These are phyloP conservation scores for Apamea crenata DNA, from an alignment of 2,888 invertebrate genomes.

Conservation along the genomic window DNA sequence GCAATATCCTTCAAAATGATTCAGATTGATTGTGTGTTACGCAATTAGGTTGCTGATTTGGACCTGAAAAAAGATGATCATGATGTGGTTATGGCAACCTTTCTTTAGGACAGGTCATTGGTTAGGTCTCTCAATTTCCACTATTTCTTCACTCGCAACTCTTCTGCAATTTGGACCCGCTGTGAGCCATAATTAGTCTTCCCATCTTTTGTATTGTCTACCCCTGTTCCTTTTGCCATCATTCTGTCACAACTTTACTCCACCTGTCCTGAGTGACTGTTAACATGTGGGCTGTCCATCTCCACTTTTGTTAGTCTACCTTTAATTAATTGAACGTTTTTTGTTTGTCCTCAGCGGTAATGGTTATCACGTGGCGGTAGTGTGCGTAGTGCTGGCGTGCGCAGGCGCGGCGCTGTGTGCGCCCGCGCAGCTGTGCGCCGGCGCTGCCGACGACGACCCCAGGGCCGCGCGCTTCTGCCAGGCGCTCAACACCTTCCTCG, in stretches of 20 bases:
- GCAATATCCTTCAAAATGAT: too few species aligned
- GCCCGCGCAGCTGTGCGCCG: slow-evolving; percentile 90
- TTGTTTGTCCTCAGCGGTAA: slow-evolving; percentile 74
- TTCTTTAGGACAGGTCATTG: background rate
- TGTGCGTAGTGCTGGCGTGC: slow-evolving; percentile 78
- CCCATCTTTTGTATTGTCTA: background rate
- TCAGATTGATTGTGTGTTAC: too few species aligned
- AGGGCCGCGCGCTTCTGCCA: slow-evolving; percentile 92
- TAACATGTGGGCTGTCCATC: background rate
- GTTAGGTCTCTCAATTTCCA: background rate
- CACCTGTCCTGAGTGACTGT: background rate
- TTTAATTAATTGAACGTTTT: slow-evolving; percentile 12
- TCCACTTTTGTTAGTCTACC: background rate
- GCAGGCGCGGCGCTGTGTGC: slow-evolving; percentile 79
- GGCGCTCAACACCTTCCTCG: slow-evolving; percentile 92
- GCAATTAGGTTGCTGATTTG: too few species aligned
- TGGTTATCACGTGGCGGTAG: slow-evolving; percentile 77
- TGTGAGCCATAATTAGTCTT: background rate
- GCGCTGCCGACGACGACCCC: slow-evolving; percentile 91
- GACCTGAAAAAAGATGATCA: background rate
- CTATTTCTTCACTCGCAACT: background rate
- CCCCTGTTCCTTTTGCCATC: background rate
- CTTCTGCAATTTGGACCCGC: background rate
- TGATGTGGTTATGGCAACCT: background rate
- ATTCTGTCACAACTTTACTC: background rate